phyloP scores from a whole-genome alignment of 2,888 invertebrate species.

The Toxonevra muliebris region DNA sequence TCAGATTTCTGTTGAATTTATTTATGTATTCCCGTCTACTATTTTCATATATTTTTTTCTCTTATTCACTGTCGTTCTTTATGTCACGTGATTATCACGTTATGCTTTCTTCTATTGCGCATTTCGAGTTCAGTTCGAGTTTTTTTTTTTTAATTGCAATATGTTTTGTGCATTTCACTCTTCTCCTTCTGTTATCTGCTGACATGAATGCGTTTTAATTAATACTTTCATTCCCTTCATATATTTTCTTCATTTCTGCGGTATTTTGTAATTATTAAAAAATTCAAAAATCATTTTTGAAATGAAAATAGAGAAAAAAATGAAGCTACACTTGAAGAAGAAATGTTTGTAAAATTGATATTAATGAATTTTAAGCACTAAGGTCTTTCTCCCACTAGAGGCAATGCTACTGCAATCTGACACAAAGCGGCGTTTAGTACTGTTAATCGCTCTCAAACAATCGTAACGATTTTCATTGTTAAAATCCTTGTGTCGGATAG shows the following conservation, averaged over 20 bases:
- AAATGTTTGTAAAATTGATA: no score
- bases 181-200: not conserved
- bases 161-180: slow-evolving; percentile 18
- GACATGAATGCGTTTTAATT: slow-evolving; percentile 51
- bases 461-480: no score
- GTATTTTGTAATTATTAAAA: not conserved
- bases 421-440: no score
- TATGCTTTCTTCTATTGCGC: not conserved
- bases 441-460: no score
- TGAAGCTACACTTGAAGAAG: no score
- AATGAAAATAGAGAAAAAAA: no score
- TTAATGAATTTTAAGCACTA: no score
- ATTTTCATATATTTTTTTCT: not conserved
- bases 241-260: not conserved
- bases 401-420: no score
- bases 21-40: not conserved
- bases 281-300: no score
- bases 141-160: slow-evolving; percentile 24
- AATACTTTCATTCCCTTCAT: slow-evolving; percentile 40
- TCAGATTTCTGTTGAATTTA: no score
- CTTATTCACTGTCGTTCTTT: not conserved
- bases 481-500: no score
- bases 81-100: slow-evolving; percentile 29
- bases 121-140: slow-evolving; percentile 7
- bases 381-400: no score